Conservation (phyloP, 2,888 invertebrate species). For the Parapristionchus giblindavisi region DNA sequence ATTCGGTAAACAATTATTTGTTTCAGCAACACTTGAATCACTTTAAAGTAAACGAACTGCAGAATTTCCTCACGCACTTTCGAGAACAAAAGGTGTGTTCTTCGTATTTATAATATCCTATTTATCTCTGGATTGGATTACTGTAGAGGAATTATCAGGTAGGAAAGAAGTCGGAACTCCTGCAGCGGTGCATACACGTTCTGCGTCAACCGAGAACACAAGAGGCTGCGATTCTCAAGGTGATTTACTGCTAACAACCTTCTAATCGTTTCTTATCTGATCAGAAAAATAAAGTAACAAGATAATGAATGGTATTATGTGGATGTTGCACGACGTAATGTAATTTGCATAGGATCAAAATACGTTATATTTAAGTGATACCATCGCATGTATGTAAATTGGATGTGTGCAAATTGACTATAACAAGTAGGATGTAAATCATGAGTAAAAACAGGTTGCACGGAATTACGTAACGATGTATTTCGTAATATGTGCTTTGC, state of each 20-base stretch:
- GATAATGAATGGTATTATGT: background rate
- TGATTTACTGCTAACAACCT: constrained; percentile 1
- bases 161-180: constrained; percentile 56
- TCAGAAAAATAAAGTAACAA: background rate
- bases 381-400: no score
- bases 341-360: no score
- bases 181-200: constrained; percentile 44
- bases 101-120: background rate
- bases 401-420: no score
- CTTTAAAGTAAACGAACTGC: constrained; percentile 38
- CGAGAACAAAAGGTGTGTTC: constrained; percentile 32
- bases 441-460: background rate
- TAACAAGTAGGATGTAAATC: background rate
- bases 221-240: constrained; percentile 41
- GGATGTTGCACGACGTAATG: no score
- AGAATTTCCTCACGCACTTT: constrained; percentile 30
- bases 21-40: constrained; percentile 2
- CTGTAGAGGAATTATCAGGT: constrained; percentile 27
- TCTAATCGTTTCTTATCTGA: background rate
- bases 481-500: no score
- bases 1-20: no score
- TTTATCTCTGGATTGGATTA: background rate
- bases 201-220: constrained; percentile 43
- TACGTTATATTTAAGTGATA: no score
- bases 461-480: no score